Base-by-base conservation (phyloP, 2,113 vertebrate species). In the Pycnonotus jocosus region DNA sequence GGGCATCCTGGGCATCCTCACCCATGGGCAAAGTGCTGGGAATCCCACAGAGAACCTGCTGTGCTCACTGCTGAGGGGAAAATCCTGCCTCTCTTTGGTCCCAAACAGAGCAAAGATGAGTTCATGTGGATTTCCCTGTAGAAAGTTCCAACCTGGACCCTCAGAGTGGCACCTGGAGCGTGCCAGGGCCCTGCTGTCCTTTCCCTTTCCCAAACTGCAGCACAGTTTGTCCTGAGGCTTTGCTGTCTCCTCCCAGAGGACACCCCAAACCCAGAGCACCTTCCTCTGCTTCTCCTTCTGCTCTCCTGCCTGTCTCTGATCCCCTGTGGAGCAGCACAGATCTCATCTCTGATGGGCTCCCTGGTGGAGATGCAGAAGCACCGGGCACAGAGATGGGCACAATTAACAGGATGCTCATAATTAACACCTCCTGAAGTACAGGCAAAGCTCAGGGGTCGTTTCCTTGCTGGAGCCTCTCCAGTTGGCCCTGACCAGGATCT, bases 151-250 rank as follows among this genome's bases (percentile, higher is more conserved):
- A 45, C 42, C 42, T 10, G 15, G n/a, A 27, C 22, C 42, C 65
- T 65, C 30, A n/a, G 44, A 42, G 10, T 30, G 65, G 38, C 15
- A 56, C 15, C 6, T 22, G 57, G 44, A 40, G 7, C 0, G 0
- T 9, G n/a, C 31, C 58, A 53, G 31, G 23, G 27, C 42, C 16
- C 47, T 70, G 69, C 27, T 48, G 25, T 23, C 81, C 68, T 44
- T 31, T 33, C 66, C 72, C 23, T 38, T 38, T 11, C 38, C 38
- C 38, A 38, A 38, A 38, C 21, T 66, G 37, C 65, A n/a, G 25
- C 38, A 9, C 19, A 30, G 28, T 25, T 74, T 66, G 12, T 60
- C 64, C 19, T 35, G 27, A 15, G 51, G 53, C 66, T 85, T 53
- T 64, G 53, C 45, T 80, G 28, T 51, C 53, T 56, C 71, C 62